Evolutionary conservation across 2,888 invertebrate species (phyloP).

Genomic region (Camponotus fellah): DNA sequence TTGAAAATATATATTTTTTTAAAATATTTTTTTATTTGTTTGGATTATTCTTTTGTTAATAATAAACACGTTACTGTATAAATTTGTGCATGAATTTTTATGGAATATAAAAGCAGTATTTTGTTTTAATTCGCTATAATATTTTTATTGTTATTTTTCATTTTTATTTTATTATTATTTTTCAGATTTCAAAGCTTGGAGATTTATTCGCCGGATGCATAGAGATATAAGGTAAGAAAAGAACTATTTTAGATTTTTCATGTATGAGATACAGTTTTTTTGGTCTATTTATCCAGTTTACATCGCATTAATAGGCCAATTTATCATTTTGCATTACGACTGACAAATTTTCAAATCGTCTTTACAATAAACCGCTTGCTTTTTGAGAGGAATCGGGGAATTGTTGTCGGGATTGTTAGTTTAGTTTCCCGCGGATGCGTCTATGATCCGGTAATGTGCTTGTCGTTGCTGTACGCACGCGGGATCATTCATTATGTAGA

Average conservation of each 20-base stretch:
- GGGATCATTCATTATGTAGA: slow-evolving; percentile 80
- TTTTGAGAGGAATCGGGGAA: neutral
- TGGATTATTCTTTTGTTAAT: neutral
- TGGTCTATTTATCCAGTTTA: neutral
- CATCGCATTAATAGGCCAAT: neutral
- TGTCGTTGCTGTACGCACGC: slow-evolving; percentile 64
- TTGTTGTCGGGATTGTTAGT: slow-evolving; percentile 17
- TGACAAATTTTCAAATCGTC: neutral
- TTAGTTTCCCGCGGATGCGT: slow-evolving; percentile 31
- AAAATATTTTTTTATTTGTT: too few relatives aligned
- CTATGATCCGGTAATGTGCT: slow-evolving; percentile 61
- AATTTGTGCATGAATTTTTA: neutral
- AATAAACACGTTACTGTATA: neutral
- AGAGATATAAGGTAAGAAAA: neutral
- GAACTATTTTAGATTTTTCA: neutral
- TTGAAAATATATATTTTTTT: too few relatives aligned
- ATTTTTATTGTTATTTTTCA: too few relatives aligned
- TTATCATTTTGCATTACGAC: neutral
- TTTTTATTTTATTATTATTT: neutral
- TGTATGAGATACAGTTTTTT: neutral
- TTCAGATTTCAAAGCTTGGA: neutral
- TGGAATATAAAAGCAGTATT: neutral
- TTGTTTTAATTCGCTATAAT: neutral
- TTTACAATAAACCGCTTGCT: slow-evolving; percentile 4
- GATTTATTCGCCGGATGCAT: neutral